Base-by-base conservation (phyloP, 2,113 vertebrate species). In the Zapornia atra region DNA sequence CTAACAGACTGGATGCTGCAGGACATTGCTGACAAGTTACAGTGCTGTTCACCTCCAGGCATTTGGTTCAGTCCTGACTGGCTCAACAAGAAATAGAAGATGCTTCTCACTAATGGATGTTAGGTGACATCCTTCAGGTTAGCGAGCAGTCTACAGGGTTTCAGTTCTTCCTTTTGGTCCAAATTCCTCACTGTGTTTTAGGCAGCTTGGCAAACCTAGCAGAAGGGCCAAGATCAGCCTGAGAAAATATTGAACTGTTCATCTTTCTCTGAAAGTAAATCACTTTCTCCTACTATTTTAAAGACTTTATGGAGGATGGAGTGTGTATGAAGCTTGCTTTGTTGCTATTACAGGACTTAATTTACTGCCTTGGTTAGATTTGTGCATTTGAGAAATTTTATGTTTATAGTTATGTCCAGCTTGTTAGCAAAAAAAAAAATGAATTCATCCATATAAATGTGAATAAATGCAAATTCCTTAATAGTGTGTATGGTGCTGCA, bases 101-200 rank as follows among this genome's bases (percentile, higher is more conserved):
- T 48, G 26, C 5, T 34, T 92, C 42, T 81, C 0, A 0, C 33
- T 71, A 34, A 51, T 22, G n/a, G 40, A 13, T 59, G 25, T 46
- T 65, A 60, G 42, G 22, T 79, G 42, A 36, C 11, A 46, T 66
- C 24, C 29, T 87, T 59, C 42, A 70, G 38, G 51, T 66, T 70
- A 75, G 4, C 29, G 15, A 51, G 91, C 21, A 33, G 40, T 75
- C 53, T 75, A 21, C 33, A 90, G 36, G 16, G 15, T 61, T 83
- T 78, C 51, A 38, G n/a, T 70, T 82, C 70, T 68, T 59, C 10
- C 20, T 82, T 91, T 79, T 46, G 53, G 38, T 29, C 38, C 14
- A 63, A n/a, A 66, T 76, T 77, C 10, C 26, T 80, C 29, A 9
- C 60, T 54, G 6, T 24, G 71, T 79, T 76, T 85, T 54, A 82